phyloP scores from a whole-genome alignment of 1,140 invertebrate species.

The Drosophila sproati region DNA sequence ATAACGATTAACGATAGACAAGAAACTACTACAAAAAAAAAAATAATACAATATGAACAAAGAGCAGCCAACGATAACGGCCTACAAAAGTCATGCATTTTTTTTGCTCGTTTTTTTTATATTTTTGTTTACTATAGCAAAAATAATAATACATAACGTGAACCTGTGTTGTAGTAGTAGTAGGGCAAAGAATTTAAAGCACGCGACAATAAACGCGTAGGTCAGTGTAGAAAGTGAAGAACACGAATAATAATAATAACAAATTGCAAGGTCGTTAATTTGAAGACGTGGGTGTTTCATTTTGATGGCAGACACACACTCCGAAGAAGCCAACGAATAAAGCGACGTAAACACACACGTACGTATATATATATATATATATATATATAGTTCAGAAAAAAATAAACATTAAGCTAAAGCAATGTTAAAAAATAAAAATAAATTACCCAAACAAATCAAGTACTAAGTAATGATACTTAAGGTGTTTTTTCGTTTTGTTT shows the following conservation, averaged over 20 bases:
- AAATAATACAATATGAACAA: slow-evolving; percentile 62
- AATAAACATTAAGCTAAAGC: slow-evolving; percentile 14
- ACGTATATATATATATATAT: neutral
- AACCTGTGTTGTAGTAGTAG: neutral
- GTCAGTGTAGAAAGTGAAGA: slow-evolving; percentile 50
- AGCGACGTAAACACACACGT: slow-evolving; percentile 22
- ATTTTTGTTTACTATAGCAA: slow-evolving; percentile 52
- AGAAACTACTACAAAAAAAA: slow-evolving; percentile 61
- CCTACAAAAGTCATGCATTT: slow-evolving; percentile 38
- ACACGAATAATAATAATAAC: slow-evolving; percentile 34
- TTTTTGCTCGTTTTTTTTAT: slow-evolving; percentile 45
- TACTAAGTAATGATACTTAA: slow-evolving; percentile 40
- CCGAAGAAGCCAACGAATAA: slow-evolving; percentile 18
- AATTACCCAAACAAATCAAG: slow-evolving; percentile 38
- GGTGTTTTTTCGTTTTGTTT: slow-evolving; percentile 31
- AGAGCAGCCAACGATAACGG: slow-evolving; percentile 66
- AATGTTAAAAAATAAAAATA: slow-evolving; percentile 25
- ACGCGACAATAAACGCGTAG: slow-evolving; percentile 50
- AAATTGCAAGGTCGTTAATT: slow-evolving; percentile 49
- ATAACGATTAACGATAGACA: slow-evolving; percentile 23
- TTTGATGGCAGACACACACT: slow-evolving; percentile 21
- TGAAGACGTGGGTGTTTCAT: slow-evolving; percentile 36
- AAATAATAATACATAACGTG: slow-evolving; percentile 41
- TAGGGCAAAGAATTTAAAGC: slow-evolving; percentile 40
- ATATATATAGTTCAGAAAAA: neutral